Base-by-base conservation (phyloP, 2,113 vertebrate genomes). In the Hypanus sabinus region DNA sequence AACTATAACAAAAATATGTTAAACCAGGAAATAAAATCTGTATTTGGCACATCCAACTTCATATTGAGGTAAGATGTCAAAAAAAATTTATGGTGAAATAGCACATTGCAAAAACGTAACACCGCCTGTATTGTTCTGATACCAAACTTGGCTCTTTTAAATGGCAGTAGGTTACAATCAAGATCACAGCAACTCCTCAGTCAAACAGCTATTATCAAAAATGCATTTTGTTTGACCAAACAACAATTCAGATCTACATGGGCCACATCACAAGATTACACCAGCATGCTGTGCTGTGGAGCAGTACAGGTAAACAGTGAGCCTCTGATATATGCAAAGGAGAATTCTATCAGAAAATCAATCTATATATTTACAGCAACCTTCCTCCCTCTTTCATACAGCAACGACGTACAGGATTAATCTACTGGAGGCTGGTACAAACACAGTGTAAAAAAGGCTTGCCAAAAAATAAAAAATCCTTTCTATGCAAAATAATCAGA, bases 271-370 rank as follows among this genome's bases (percentile, higher is more conserved):
- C 60, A 90, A 90, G 30, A 90, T 90, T 33, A 90, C 60, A 65
- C 60, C 85, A 90, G 60, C 85, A 90, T 90, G 85, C 60, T 90
- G 85, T 90, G 60, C 85, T 90, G 85, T 90, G 60, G 85, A 62
- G 85, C 57, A 90, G n/a, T n/a, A 16, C 85, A 90, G 85, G 85
- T 90, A 90, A 90, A 90, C 85, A 65, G 57, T 36, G 85, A 68
- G 16, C 16, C 30, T 62, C 60, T 88, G 85, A 90, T 88, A 76
- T 38, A 90, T 8, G 30, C 57, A 68, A 88, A 62, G 83, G 85
- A 90, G 85, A 90, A 90, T 90, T 90, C 85, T 60, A 33, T 65
- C n/a, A 65, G 85, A 90, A 90, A 90, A 90, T 90, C 85, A 90
- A 90, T 68, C 33, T 8, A 7, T 90, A 90, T 90, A 65, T 90